phyloP scores from a whole-genome alignment of 1,140 invertebrate genomes.

The Tetraneura akinire region DNA sequence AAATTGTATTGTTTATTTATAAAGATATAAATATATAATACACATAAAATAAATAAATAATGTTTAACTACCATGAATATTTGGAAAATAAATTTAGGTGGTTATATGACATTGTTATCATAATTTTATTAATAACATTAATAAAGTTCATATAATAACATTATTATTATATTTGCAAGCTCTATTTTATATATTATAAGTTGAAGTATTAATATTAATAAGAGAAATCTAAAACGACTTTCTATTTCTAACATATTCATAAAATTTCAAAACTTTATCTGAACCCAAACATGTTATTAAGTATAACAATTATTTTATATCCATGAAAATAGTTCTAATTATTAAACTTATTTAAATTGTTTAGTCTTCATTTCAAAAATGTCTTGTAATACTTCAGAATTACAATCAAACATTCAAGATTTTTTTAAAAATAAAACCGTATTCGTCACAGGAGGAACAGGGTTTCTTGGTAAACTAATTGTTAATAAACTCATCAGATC shows the following conservation, averaged over 20 bases:
- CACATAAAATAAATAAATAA: too few species aligned
- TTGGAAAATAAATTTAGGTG: too few species aligned
- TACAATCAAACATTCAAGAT: slow-evolving; percentile 48
- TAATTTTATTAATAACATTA: too few species aligned
- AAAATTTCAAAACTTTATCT: background rate
- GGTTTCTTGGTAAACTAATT: slow-evolving; percentile 75
- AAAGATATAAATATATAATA: too few species aligned
- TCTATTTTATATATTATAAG: too few species aligned
- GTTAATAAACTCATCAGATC: slow-evolving; percentile 58
- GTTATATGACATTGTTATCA: too few species aligned
- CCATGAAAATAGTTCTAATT: background rate
- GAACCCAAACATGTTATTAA: background rate
- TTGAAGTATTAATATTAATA: background rate
- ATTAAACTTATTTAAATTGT: background rate
- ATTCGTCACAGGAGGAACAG: slow-evolving; percentile 73
- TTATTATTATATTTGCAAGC: too few species aligned
- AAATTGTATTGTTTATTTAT: too few species aligned
- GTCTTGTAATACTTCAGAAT: background rate
- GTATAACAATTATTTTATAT: background rate
- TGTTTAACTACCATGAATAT: too few species aligned
- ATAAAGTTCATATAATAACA: too few species aligned
- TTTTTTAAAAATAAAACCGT: slow-evolving; percentile 61
- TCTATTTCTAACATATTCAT: background rate
- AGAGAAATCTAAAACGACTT: slow-evolving; percentile 12
- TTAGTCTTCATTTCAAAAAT: background rate